Percentiles rank a stretch among this genome's conserved stretches.
Conservation (phyloP, 2,113 vertebrate species). For the Psittacula cyanocephala region DNA sequence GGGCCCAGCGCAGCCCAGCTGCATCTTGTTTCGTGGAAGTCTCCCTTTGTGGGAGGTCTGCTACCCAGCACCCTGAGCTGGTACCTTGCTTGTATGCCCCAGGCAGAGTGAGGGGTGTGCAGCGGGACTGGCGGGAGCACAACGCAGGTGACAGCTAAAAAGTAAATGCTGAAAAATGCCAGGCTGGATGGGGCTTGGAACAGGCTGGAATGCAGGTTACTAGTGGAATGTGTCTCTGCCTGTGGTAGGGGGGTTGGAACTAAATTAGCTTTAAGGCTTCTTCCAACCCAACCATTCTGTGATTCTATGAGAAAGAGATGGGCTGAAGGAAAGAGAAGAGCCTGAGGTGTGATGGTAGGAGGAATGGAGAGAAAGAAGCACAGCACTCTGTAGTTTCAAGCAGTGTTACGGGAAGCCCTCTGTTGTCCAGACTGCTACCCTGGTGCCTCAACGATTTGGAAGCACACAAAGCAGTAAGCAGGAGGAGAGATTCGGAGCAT, state of each 20-base stretch:
- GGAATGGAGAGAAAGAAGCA: background rate
- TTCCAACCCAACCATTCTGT: background rate
- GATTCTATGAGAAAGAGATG: background rate
- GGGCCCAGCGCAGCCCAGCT: background rate
- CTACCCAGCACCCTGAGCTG: background rate
- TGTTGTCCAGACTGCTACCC: background rate
- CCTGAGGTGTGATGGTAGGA: background rate
- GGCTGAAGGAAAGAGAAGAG: background rate
- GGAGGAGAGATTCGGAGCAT: background rate
- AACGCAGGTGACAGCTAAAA: background rate
- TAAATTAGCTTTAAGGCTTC: background rate
- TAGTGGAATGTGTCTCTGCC: background rate
- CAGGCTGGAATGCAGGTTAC: background rate
- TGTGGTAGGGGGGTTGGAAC: background rate
- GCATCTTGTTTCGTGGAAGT: background rate
- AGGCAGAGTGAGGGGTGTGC: background rate
- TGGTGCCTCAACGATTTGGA: accelerated
- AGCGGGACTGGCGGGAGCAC: accelerated
- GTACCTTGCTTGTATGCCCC: background rate
- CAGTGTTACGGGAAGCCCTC: background rate
- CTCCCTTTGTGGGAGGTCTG: background rate
- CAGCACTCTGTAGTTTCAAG: background rate
- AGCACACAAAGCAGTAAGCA: background rate
- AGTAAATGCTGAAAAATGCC: background rate
- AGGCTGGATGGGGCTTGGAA: background rate